Base-by-base conservation (phyloP, 2,888 invertebrate species). In the Anthophora plumipes region DNA sequence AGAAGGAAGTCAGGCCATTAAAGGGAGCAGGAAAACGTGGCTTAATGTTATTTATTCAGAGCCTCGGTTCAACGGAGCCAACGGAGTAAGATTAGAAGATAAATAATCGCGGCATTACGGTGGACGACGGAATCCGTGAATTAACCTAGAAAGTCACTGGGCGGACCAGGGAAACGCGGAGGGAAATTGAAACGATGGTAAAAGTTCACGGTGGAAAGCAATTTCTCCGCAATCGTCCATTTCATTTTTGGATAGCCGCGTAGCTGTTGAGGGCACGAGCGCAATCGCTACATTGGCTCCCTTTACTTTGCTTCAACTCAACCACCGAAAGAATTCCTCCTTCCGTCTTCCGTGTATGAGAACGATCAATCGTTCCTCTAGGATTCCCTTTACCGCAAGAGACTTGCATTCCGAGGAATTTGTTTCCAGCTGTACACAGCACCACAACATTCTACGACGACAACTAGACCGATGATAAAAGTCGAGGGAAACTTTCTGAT, bases 111-210 rank as follows among this genome's bases (percentile, higher is more conserved):
- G 25, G 8, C 17, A 71, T 71, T 76, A 50, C 52, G n/a, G n/a
- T n/a, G 25, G 31, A 8, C 14, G 55, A 20, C n/a, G 17, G 55
- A 46, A 71, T 67, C 52, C 60, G 60, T 67, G 72, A 80, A 81
- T 82, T 81, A 80, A 82, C 81, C 82, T 59, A 69, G 81, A 77
- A 77, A 82, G 48, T 57, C 77, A 69, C 41, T 39, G 20, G 61
- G 25, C 37, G 61, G 75, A 41, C 43, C 50, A 50, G 22, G 50
- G 22, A n/a, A n/a, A n/a, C n/a, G n/a, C n/a, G n/a, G n/a, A n/a
- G 60, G 39, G 72, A 64, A 77, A 77, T 72, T 72, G 82, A 77
- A 69, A 72, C 66, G 72, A 81, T 73, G 50, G 76, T 60, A 68
- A n/a, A n/a, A 77, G 55, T 59, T 50, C 57, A 20, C 22, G 9